A percentile compares a stretch with the other conserved stretches of the same genome.
These are phyloP conservation scores for Eutolmus rufibarbis DNA, from an alignment of 2,888 invertebrate genomes.

Conservation along the genomic window DNA sequence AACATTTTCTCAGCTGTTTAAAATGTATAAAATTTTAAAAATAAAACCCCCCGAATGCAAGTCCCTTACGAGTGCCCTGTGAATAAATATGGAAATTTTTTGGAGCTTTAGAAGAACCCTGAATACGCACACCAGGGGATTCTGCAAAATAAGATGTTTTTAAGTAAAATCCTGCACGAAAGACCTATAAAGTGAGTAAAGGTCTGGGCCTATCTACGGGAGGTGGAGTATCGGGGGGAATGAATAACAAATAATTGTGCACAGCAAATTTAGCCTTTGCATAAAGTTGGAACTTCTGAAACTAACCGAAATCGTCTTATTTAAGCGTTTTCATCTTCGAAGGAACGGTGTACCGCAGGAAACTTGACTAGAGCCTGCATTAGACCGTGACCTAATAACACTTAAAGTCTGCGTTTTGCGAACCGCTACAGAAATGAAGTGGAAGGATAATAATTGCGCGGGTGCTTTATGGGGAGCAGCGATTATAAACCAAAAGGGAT, in stretches of 20 bases:
- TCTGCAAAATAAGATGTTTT: neutral
- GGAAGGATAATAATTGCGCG: neutral
- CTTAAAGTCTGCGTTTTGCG: neutral
- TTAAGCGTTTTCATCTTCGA: neutral
- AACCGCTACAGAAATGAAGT: neutral
- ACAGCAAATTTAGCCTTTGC: neutral
- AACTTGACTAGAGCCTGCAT: neutral
- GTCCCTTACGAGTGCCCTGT: neutral
- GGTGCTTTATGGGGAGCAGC: neutral
- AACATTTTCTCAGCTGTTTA: neutral
- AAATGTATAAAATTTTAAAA: constrained; percentile 22
- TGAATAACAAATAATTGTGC: neutral
- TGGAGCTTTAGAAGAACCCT: neutral
- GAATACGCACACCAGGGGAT: neutral
- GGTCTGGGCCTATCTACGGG: neutral
- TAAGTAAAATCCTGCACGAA: neutral
- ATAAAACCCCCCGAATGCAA: neutral
- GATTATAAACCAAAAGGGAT: neutral
- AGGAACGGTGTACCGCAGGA: neutral
- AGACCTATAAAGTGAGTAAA: neutral
- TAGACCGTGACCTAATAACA: neutral
- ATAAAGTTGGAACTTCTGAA: neutral
- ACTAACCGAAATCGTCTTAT: neutral
- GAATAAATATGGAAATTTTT: constrained; percentile 24
- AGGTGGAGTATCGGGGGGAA: neutral